phyloP scores from a whole-genome alignment of 2,113 vertebrate genomes.

The Pachyramphus minor region DNA sequence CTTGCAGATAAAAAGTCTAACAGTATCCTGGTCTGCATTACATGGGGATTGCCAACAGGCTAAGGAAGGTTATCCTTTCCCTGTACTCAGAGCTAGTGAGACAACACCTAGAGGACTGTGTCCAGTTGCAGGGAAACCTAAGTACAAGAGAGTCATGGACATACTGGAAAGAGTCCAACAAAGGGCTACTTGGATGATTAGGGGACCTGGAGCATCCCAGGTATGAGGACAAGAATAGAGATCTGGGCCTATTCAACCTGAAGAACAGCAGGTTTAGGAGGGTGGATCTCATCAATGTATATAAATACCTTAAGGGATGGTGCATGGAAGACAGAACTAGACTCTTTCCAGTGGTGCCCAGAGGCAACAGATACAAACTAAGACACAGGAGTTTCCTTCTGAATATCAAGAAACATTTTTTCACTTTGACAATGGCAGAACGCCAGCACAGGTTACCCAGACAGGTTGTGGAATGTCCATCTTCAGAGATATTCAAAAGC shows the following conservation, averaged over 20 bases:
- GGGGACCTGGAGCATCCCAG: background rate
- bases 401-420: background rate
- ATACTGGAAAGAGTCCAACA: background rate
- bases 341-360: background rate
- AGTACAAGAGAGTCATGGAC: background rate
- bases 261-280: background rate
- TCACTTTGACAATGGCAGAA: background rate
- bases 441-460: fast-evolving
- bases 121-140: background rate
- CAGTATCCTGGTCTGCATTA: background rate
- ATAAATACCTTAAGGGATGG: background rate
- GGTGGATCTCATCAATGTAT: background rate
- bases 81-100: background rate
- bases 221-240: background rate
- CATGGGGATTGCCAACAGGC: background rate
- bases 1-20: background rate
- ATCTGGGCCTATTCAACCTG: background rate
- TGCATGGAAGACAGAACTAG: background rate
- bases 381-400: background rate
- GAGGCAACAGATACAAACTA: background rate
- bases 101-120: background rate
- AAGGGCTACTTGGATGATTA: background rate
- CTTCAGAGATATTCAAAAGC: background rate
- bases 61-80: background rate
- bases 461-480: background rate